These are phyloP conservation scores for Nicator chloris DNA, from an alignment of 2,113 vertebrate species.

Conservation along the genomic window DNA sequence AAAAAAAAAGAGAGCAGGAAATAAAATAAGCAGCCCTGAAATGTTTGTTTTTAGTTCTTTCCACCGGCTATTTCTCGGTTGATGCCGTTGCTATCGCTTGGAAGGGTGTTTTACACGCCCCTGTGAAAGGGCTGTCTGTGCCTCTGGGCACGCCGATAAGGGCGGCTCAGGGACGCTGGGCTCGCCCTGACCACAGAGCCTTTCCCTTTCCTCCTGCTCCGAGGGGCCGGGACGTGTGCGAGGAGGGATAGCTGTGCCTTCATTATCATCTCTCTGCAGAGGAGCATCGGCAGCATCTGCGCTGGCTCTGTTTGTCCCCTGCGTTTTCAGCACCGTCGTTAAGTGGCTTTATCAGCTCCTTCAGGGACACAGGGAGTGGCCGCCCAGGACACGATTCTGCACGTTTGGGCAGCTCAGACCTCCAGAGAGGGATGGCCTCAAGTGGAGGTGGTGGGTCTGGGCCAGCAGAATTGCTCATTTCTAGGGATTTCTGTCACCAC, in stretches of 20 bases:
- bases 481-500: neutral
- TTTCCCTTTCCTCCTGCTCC: slow-evolving; percentile 15
- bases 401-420: neutral
- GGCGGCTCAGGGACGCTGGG: neutral
- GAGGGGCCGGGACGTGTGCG: neutral
- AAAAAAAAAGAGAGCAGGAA: neutral
- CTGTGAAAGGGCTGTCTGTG: neutral
- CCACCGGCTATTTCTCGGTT: neutral
- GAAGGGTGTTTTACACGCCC: neutral
- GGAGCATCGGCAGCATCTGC: neutral
- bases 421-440: neutral
- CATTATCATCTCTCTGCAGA: slow-evolving; percentile 25
- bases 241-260: neutral
- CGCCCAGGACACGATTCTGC: neutral
- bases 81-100: slow-evolving; percentile 47
- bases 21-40: accelerated
- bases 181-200: slow-evolving; percentile 32
- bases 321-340: neutral
- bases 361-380: neutral
- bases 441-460: neutral
- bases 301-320: neutral
- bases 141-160: slow-evolving; percentile 42
- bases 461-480: neutral
- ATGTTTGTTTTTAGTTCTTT: neutral
- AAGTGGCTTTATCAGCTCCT: neutral